Conservation (phyloP, 2,888 invertebrate genomes). For the Leptinotarsa juncta region DNA sequence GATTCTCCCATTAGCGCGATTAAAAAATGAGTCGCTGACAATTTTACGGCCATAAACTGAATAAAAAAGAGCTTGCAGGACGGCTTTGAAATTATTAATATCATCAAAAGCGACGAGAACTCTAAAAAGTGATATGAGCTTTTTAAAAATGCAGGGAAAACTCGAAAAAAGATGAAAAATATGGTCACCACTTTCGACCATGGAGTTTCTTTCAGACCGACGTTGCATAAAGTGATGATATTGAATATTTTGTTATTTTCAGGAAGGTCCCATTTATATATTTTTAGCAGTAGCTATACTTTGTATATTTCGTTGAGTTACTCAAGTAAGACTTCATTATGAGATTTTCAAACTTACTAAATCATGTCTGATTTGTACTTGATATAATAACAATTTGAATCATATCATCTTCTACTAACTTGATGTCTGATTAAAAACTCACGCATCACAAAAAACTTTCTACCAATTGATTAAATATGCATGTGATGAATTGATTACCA, state of each 20-base stretch:
- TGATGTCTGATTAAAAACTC: too few species aligned
- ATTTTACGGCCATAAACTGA: neutral
- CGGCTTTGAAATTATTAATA: constrained; percentile 15
- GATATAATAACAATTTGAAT: too few species aligned
- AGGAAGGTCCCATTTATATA: neutral
- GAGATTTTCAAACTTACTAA: too few species aligned
- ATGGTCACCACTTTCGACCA: neutral
- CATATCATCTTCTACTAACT: too few species aligned
- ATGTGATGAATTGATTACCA: too few species aligned
- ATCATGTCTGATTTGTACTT: too few species aligned
- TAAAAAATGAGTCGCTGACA: constrained; percentile 14
- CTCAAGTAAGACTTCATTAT: too few species aligned
- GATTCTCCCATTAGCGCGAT: constrained; percentile 12
- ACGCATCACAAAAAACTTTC: too few species aligned
- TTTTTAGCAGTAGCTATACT: too few species aligned
- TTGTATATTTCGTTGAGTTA: too few species aligned
- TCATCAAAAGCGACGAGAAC: constrained; percentile 11
- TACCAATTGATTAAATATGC: too few species aligned
- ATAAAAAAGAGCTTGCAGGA: constrained; percentile 7
- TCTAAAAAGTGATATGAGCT: neutral
- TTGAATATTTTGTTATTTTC: neutral
- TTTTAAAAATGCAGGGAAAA: constrained; percentile 1
- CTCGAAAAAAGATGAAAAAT: neutral
- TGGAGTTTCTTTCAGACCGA: neutral
- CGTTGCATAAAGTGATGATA: neutral